Evolutionary conservation across 2,797 vertebrate species (phyloP).

Genomic region (Sphenodon punctatus): DNA sequence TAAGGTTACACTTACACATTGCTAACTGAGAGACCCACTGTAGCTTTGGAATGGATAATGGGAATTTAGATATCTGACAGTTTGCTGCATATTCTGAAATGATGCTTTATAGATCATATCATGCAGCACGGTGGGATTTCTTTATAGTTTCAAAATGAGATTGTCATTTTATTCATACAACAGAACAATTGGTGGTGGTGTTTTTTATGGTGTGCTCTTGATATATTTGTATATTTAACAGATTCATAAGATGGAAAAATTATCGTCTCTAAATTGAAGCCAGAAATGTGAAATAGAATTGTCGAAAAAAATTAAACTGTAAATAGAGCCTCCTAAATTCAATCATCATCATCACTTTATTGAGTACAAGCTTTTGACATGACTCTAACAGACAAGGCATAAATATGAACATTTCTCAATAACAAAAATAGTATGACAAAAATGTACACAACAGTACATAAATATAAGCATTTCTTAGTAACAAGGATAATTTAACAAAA

Average conservation of each 20-base stretch:
- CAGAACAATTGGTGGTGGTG: slow-evolving; percentile 43
- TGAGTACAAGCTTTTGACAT: no score
- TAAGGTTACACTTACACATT: no score
- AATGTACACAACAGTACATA: no score
- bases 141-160: slow-evolving; percentile 41
- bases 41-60: no score
- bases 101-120: background rate
- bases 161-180: slow-evolving; percentile 25
- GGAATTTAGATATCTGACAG: no score
- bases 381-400: no score
- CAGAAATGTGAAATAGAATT: slow-evolving; percentile 15
- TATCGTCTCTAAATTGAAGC: slow-evolving; percentile 41
- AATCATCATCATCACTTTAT: no score
- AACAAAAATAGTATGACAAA: no score
- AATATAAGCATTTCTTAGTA: no score
- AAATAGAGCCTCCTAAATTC: slow-evolving; percentile 45
- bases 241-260: slow-evolving; percentile 44
- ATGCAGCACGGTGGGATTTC: slow-evolving; percentile 20
- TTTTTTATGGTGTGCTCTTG: slow-evolving; percentile 45
- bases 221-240: slow-evolving; percentile 67
- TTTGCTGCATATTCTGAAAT: background rate
- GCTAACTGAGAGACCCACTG: no score
- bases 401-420: no score
- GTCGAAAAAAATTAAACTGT: slow-evolving; percentile 27
- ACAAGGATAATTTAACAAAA: no score